phyloP scores from a whole-genome alignment of 1,140 invertebrate genomes.

The Drosophila arawakana region DNA sequence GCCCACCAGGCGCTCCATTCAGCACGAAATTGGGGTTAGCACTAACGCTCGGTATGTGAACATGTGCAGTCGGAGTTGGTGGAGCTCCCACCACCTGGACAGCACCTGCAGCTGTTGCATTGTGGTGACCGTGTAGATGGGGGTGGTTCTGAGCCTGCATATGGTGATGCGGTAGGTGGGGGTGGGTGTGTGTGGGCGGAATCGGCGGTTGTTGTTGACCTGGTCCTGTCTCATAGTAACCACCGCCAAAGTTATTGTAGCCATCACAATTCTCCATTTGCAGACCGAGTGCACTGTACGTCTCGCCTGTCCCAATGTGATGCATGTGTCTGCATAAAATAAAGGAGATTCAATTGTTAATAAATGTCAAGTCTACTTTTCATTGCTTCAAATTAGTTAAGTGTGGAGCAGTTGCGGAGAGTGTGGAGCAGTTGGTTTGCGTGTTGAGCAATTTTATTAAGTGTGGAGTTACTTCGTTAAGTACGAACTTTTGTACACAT shows the following conservation, averaged over 20 bases:
- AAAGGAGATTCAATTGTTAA: neutral
- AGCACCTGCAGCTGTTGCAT: constrained; percentile 59
- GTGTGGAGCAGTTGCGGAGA: neutral
- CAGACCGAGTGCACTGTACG: constrained; percentile 76
- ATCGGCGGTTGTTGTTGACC: constrained; percentile 63
- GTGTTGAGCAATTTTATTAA: constrained; percentile 7
- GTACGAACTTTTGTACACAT: neutral
- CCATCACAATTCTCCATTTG: constrained; percentile 84
- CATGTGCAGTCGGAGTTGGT: constrained; percentile 52
- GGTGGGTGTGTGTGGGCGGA: constrained; percentile 70
- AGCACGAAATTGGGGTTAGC: constrained; percentile 52
- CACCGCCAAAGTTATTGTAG: constrained; percentile 69
- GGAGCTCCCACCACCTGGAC: constrained; percentile 47
- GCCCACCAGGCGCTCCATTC: constrained; percentile 57
- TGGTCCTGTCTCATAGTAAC: constrained; percentile 61
- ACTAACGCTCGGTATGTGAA: constrained; percentile 39
- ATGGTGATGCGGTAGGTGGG: constrained; percentile 85
- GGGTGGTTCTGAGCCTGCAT: constrained; percentile 85
- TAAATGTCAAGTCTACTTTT: neutral
- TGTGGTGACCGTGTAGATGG: constrained; percentile 85
- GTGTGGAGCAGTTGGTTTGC: neutral
- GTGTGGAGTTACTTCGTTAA: constrained; percentile 1
- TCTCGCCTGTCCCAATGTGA: constrained; percentile 70
- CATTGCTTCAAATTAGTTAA: neutral
- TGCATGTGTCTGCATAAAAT: constrained; percentile 61